Conservation (phyloP, 2,797 vertebrate genomes). For the Holocentrus rufus region DNA sequence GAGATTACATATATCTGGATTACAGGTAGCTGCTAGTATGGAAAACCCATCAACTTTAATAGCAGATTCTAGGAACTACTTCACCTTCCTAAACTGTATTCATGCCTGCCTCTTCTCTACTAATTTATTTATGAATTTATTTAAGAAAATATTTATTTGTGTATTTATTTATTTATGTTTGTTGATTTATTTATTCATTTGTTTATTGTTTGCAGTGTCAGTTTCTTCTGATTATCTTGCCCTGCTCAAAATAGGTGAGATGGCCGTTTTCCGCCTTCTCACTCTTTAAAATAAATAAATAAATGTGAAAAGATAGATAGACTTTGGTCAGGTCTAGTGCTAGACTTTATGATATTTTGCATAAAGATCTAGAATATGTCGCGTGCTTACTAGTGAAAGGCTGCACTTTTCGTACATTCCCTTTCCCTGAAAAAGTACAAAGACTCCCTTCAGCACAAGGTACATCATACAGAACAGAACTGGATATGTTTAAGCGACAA, state of each 20-base stretch:
- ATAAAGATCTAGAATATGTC: neutral
- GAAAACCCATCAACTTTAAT: conserved; percentile 6
- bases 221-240: conserved; percentile 32
- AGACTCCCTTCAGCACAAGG: conserved; percentile 5
- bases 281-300: neutral
- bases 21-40: neutral
- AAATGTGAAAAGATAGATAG: neutral
- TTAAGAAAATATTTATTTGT: conserved; percentile 52
- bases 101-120: conserved; percentile 32
- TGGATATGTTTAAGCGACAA: neutral
- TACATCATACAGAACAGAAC: conserved; percentile 23
- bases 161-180: conserved; percentile 26
- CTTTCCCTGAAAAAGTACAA: conserved; percentile 28
- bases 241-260: conserved; percentile 8
- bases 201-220: conserved; percentile 35
- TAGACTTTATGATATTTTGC: neutral
- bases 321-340: neutral
- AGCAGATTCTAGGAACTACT: conserved; percentile 6
- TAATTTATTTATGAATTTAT: conserved; percentile 52
- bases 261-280: neutral
- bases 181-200: conserved; percentile 64
- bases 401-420: neutral
- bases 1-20: neutral
- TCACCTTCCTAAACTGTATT: neutral
- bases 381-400: neutral